A percentile compares a stretch with the other conserved stretches of the same genome.
phyloP scores from a whole-genome alignment of 2,888 invertebrate species.

The Macropis europaea region DNA sequence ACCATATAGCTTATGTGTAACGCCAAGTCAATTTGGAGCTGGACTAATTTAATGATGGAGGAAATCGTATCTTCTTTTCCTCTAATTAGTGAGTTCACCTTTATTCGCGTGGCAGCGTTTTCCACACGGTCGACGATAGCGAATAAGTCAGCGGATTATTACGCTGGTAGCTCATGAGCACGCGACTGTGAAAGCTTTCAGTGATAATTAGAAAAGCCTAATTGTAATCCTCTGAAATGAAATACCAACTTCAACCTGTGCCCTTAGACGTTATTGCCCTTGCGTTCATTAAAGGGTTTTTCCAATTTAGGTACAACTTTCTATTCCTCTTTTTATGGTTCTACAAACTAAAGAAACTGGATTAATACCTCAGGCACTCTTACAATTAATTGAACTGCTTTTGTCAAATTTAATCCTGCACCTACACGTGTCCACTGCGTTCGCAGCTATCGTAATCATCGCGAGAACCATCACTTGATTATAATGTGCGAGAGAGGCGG shows the following conservation, averaged over 20 bases:
- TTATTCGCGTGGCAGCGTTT: conserved; percentile 20
- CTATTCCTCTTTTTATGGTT: neutral
- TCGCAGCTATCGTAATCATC: neutral
- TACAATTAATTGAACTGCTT: conserved; percentile 61
- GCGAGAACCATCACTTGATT: conserved; percentile 5
- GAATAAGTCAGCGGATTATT: conserved; percentile 54
- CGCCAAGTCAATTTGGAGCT: neutral
- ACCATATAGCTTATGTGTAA: neutral
- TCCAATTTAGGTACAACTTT: conserved; percentile 3
- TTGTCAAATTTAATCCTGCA: conserved; percentile 22
- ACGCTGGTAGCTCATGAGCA: conserved; percentile 33
- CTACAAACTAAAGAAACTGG: conserved; percentile 30
- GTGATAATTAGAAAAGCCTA: conserved; percentile 63
- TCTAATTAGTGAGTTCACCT: conserved; percentile 37
- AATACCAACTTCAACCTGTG: conserved; percentile 36
- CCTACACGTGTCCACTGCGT: neutral
- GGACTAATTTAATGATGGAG: neutral
- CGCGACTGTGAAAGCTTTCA: conserved; percentile 50
- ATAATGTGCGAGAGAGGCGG: neutral
- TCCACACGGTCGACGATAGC: conserved; percentile 13
- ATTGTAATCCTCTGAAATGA: conserved; percentile 60
- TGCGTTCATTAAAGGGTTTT: conserved; percentile 23
- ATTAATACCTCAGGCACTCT: conserved; percentile 52
- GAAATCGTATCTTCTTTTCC: conserved; percentile 9
- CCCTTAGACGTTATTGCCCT: neutral